Evolutionary conservation across 1,140 invertebrate genomes (phyloP).

Genomic region (Drosophila sucinea): DNA sequence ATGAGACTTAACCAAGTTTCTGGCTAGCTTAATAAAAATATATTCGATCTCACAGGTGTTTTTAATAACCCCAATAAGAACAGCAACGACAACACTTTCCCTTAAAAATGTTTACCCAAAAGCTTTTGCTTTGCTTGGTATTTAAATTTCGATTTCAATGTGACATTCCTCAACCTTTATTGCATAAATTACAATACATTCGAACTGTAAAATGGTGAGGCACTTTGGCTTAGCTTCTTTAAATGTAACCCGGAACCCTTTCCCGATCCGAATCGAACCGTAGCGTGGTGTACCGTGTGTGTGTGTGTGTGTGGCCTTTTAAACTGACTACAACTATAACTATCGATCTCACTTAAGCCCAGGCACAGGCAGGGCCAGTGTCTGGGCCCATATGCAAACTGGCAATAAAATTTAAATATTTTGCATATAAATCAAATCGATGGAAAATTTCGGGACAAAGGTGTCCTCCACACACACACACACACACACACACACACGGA

Average conservation of each 20-base stretch:
- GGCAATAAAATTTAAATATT: slow-evolving; percentile 82
- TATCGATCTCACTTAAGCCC: slow-evolving; percentile 76
- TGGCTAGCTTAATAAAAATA: background rate
- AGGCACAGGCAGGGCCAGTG: slow-evolving; percentile 25
- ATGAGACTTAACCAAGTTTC: too few species aligned
- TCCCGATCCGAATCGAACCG: background rate
- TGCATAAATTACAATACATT: slow-evolving; percentile 61
- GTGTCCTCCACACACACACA: slow-evolving; percentile 11
- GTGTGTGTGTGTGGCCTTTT: slow-evolving; percentile 27
- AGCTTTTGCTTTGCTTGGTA: slow-evolving; percentile 33
- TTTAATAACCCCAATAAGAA: background rate
- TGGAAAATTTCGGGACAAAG: slow-evolving; percentile 72
- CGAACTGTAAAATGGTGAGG: slow-evolving; percentile 6
- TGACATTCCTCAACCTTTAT: slow-evolving; percentile 16
- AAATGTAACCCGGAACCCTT: slow-evolving; percentile 14
- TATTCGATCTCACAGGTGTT: slow-evolving; percentile 16
- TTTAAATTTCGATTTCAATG: slow-evolving; percentile 71
- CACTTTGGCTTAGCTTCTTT: slow-evolving; percentile 45
- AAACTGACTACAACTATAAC: slow-evolving; percentile 58
- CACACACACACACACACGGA: background rate
- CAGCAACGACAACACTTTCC: slow-evolving; percentile 41
- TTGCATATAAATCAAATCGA: slow-evolving; percentile 81
- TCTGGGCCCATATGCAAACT: slow-evolving; percentile 68
- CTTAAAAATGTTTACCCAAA: slow-evolving; percentile 43
- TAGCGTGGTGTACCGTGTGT: slow-evolving; percentile 3